Evolutionary conservation across 2,113 vertebrate species (phyloP), one percentile per base, ranked within the genome.

Genomic region (Tragelaphus imberbis): DNA sequence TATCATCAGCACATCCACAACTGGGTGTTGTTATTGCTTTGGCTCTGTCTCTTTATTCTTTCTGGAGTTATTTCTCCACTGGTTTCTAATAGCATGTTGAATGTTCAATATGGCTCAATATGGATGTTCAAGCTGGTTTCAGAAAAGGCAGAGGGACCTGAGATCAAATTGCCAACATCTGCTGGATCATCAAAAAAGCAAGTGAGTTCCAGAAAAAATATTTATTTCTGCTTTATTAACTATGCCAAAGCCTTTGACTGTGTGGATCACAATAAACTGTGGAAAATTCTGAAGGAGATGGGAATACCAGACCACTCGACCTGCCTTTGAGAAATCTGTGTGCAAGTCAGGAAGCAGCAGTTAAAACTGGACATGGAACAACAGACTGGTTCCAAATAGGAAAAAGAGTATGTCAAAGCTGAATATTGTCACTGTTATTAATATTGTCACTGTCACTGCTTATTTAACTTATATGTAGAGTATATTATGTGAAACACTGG

Each of bases 151-250:
- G 65, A 71, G 9, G n/a, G 5, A 71, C 65, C 65, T 11, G 17
- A 71, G n/a, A 36, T 36, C 65, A 71, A 71, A 71, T 71, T 71
- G 5, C 9, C 65, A 71, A 3, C n/a, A 71, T 11, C 4, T 11
- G 9, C 65, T 71, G 65, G n/a, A 12, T 36, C 65, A 71, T 2
- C 0, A 0, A 36, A n/a, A 68, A 36, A 71, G 19, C n/a, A 71
- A 71, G n/a, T 21, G 65, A 36, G n/a, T 36, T 71, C 19, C 19
- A 36, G 9, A 71, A 71, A 71, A 36, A 36, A 68, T 17, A 68
- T 68, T 3, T 68, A 68, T 68, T 68, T 36, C 16, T 68, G 65
- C 33, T 68, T 68, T 68, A 68, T 21, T 36, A n/a, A 36, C 17
- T 71, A 71, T 71, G 17, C 65, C 17, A 71, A 68, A 71, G n/a